Base-by-base conservation (phyloP, 2,888 invertebrate genomes). In the Chalcis sispes region DNA sequence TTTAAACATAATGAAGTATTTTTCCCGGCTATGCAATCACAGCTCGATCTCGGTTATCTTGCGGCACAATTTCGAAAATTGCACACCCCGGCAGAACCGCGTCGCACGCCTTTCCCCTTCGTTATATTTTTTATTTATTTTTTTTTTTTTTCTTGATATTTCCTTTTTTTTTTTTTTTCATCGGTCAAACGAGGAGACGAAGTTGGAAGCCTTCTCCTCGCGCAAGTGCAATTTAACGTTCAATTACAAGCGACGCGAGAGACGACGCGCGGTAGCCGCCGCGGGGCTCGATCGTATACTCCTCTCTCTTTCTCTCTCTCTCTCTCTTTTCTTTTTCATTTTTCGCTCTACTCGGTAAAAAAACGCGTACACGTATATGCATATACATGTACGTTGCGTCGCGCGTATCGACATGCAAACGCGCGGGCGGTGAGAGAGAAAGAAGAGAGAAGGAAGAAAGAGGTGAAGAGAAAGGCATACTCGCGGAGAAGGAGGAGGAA, bases 401-500 rank as follows among this genome's bases (percentile, higher is more conserved):
- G 15, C 48, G 74, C 61, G 79, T 83, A 85, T 84, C 81, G 84
- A 82, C 81, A 82, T 81, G 80, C 78, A 78, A 42, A 13, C n/a
- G n/a, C n/a, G n/a, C n/a, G n/a, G n/a, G n/a, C n/a, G n/a, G n/a
- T n/a, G n/a, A n/a, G n/a, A n/a, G n/a, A n/a, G n/a, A n/a, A n/a
- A n/a, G n/a, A n/a, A n/a, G n/a, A n/a, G n/a, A n/a, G n/a, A n/a
- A 5, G 32, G 36, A 36, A 36, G 10, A 36, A 7, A 36, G 10
- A 7, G 10, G 10, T 36, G 36, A 36, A 36, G 10, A 36, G 10
- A 36, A 36, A 36, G 10, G 13, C 8, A 46, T 10, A 36, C 58
- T 78, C 75, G 74, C 79, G 81, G 75, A 40, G 79, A 77, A 79
- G 79, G 77, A 79, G 79, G 80, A 83, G 85, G 87, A 87, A 87